Base-by-base conservation (phyloP, 2,888 invertebrate species). In the Sclerodermus sp. region DNA sequence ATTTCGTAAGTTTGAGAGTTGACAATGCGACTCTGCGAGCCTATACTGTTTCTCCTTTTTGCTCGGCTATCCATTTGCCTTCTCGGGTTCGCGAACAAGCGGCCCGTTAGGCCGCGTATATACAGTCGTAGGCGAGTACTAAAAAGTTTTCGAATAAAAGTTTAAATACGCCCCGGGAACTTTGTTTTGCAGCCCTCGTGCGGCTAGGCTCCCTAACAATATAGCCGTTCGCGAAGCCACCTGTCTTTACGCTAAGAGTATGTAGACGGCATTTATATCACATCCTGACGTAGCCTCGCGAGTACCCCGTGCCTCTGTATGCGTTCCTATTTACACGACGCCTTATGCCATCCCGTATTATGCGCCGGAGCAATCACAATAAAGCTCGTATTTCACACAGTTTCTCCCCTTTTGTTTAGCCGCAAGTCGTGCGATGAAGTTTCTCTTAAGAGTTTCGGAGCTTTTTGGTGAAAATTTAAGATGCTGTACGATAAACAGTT, bases 91-190 rank as follows among this genome's bases (percentile, higher is more conserved):
- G 55, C 55, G 57, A 62, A 62, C 60, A 60, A 60, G 60, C 53
- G 45, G 38, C 49, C n/a, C n/a, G n/a, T n/a, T n/a, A n/a, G n/a
- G n/a, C n/a, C 52, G 51, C 46, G 31, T 14, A 32, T 36, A 30
- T 12, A 16, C 38, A 31, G 42, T 44, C 45, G 48, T 49, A 41
- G 51, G 48, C 49, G 39, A 37, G 34, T 57, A 67, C 69, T 71
- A 73, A 74, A 76, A 76, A 76, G 71, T 76, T 76, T 75, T 71
- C 70, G 71, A 74, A 76, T 76, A 74, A 76, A 76, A 76, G 71
- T 76, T 76, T 74, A 73, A 76, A 75, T 74, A 74, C 71, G 67
- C 64, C 66, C 56, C 43, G 53, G 51, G 53, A 74, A 76, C 65
- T 76, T 75, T 69, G 70, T 67, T 68, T 65, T 65, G 62, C 58